Conservation (phyloP, 2,113 vertebrate species). For the Plecotus auritus region DNA sequence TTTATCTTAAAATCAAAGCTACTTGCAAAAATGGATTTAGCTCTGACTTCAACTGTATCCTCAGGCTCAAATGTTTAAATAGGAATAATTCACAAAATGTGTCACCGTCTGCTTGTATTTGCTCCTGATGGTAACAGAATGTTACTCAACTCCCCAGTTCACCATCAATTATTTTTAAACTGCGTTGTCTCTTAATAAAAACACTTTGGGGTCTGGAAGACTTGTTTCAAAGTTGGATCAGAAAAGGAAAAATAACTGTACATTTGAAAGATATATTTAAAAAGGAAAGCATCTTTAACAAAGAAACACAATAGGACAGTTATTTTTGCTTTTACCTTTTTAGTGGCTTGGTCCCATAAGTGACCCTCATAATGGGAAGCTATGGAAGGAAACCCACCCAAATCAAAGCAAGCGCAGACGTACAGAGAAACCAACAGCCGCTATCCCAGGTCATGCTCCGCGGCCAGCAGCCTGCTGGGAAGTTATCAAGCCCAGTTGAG, state of each 20-base stretch:
- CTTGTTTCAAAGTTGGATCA: conserved; percentile 8
- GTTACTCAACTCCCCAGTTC: conserved; percentile 1
- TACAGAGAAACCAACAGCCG: neutral
- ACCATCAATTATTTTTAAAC: conserved; percentile 45
- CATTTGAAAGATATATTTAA: neutral
- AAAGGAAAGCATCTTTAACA: neutral
- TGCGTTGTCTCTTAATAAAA: conserved; percentile 35
- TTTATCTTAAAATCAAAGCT: conserved; percentile 55
- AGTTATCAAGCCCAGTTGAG: conserved; percentile 57
- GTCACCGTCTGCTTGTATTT: conserved; percentile 40
- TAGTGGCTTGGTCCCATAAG: neutral
- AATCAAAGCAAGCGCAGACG: conserved; percentile 19
- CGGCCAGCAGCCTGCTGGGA: conserved; percentile 52
- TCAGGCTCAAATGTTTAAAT: conserved; percentile 42
- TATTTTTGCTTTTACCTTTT: conserved; percentile 28
- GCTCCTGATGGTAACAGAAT: conserved; percentile 25
- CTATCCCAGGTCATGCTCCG: conserved; percentile 23
- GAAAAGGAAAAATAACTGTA: conserved; percentile 7
- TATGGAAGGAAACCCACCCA: conserved; percentile 6
- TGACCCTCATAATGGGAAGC: neutral
- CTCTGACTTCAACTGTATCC: conserved; percentile 36
- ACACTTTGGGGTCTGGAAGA: neutral
- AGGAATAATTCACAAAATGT: conserved; percentile 50
- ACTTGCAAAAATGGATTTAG: conserved; percentile 20
- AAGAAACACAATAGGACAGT: neutral